Conservation (phyloP, 2,113 vertebrate species). For the Syrrhaptes paradoxus region DNA sequence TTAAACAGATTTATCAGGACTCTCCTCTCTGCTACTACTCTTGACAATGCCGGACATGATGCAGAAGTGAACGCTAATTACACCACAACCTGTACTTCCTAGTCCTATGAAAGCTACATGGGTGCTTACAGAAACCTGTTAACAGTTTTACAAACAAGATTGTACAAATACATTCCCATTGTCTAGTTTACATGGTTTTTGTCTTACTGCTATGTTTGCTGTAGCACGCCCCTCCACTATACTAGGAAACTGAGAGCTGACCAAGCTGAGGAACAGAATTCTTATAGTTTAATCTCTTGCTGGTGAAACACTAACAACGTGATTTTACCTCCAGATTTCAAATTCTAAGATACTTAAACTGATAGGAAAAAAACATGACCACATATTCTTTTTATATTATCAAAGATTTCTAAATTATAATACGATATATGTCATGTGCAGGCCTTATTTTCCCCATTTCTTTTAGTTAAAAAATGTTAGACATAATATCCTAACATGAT, state of each 20-base stretch:
- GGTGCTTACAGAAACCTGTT: not conserved
- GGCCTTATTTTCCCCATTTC: not conserved
- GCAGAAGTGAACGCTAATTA: not conserved
- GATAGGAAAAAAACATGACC: not conserved
- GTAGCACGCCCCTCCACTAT: not conserved
- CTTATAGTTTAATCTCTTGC: not conserved
- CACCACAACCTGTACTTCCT: not conserved
- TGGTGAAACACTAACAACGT: not conserved
- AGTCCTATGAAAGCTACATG: not conserved
- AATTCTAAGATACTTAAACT: not conserved
- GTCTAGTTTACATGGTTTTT: not conserved
- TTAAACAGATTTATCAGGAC: not conserved
- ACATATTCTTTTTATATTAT: not conserved
- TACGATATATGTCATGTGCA: no score
- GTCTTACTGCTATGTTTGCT: not conserved
- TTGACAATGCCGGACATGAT: not conserved
- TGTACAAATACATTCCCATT: not conserved
- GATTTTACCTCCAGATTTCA: not conserved
- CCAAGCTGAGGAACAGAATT: not conserved
- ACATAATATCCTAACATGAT: slow-evolving; percentile 3
- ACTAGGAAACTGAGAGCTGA: not conserved
- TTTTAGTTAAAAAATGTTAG: not conserved
- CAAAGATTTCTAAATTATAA: not conserved
- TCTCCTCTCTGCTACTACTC: not conserved
- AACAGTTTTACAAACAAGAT: accelerated